These are phyloP conservation scores for Psophia crepitans DNA, from an alignment of 2,113 vertebrate genomes.

Conservation along the genomic window DNA sequence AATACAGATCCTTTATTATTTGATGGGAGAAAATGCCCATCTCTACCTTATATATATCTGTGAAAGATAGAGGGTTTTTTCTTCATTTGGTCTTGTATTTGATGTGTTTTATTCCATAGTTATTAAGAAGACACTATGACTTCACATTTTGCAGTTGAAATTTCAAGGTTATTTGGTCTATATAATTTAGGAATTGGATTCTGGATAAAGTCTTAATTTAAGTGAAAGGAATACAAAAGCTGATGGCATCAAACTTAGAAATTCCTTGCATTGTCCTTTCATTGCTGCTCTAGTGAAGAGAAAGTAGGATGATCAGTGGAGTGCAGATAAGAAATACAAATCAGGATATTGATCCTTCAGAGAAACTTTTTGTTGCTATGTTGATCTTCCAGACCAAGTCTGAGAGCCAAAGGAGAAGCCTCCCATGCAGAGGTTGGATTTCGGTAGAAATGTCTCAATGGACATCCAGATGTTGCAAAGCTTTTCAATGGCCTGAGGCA, in stretches of 20 bases:
- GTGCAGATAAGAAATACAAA: background rate
- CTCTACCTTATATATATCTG: background rate
- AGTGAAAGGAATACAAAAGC: background rate
- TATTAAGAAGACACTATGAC: background rate
- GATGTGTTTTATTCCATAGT: background rate
- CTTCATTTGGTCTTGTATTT: background rate
- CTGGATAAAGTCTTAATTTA: background rate
- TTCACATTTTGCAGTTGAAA: background rate
- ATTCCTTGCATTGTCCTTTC: background rate
- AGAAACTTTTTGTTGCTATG: accelerated
- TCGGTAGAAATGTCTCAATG: background rate
- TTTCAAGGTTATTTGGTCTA: background rate
- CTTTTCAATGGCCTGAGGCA: background rate
- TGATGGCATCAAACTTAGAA: background rate
- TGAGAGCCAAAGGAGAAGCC: background rate
- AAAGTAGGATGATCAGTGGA: background rate
- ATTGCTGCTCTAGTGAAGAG: background rate
- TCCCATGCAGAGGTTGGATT: background rate
- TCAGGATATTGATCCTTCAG: background rate
- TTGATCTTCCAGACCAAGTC: background rate
- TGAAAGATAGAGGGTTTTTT: background rate
- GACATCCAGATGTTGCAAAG: background rate
- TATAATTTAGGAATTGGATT: background rate
- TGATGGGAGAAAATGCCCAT: background rate
- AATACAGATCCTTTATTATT: background rate